Base-by-base conservation (phyloP, 2,797 vertebrate genomes). In the Nothura maculosa region DNA sequence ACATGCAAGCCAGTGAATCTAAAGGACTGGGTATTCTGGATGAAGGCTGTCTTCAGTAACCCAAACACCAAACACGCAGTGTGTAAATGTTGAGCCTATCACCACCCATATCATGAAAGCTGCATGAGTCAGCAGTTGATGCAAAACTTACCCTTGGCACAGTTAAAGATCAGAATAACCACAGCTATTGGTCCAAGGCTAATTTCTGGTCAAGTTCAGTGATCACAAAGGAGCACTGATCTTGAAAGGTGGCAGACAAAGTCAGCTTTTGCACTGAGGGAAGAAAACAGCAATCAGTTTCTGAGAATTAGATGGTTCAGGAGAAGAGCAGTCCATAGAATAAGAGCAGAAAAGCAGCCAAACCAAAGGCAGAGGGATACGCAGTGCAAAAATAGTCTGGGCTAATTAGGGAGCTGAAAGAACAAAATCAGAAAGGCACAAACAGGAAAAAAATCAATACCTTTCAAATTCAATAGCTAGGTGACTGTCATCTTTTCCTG, bases 91-190 rank as follows among this genome's bases (percentile, higher is more conserved):
- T 19, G 18, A 55, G 30, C 18, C 28, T 55, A 19, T n/a, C 28
- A 55, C 17, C 52, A 55, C 17, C 27, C 30, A 10, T n/a, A 30
- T 28, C 28, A n/a, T 19, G 52, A 55, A 85, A 81, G 81, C 58
- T 72, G 88, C 81, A 91, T 96, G 92, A 94, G 81, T 95, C 88
- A 94, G 95, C 92, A 94, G 34, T 17, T 91, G 82, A 85, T 81
- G 73, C 36, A 85, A 77, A 87, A 34, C 12, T 63, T 81, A 74
- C 82, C 24, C 57, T 74, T 25, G 66, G 8, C 48, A 42, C 40
- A 77, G 48, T 72, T 93, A 67, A 91, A 68, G 69, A 20, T 77
- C 74, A 6, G 30, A 68, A 85, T 72, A 83, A 77, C 80, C 77
- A 87, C 43, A 83, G 13, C 57, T 66, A n/a, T 68, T 58, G 60